phyloP scores from a whole-genome alignment of 2,888 invertebrate species.

The Drosophila picticornis region DNA sequence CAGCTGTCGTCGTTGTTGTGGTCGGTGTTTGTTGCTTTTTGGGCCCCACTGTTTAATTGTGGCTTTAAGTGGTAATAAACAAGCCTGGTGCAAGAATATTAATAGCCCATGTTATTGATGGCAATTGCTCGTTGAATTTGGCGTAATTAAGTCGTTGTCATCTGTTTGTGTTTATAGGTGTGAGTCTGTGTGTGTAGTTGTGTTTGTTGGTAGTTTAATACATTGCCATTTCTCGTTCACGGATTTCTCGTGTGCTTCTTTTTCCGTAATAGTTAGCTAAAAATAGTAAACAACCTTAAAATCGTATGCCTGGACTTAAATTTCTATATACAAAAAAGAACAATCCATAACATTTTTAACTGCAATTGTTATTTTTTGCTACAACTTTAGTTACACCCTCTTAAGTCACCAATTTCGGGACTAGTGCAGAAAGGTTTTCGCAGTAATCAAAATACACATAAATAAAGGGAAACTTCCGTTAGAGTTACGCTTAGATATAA shows the following conservation, averaged over 20 bases:
- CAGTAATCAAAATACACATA: conserved; percentile 30
- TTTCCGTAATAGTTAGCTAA: conserved; percentile 17
- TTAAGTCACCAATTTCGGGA: background rate
- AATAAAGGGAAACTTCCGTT: conserved; percentile 39
- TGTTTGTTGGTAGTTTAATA: conserved; percentile 58
- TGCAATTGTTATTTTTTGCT: background rate
- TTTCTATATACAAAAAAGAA: conserved; percentile 1
- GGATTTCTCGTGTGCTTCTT: conserved; percentile 17
- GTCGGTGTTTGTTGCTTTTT: conserved; percentile 48
- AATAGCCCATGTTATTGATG: conserved; percentile 82
- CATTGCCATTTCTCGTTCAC: conserved; percentile 41
- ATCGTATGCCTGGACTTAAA: conserved; percentile 1
- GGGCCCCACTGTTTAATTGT: conserved; percentile 76
- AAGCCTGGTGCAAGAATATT: conserved; percentile 77
- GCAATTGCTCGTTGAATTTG: conserved; percentile 82
- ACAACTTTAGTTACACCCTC: background rate
- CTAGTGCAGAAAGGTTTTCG: background rate
- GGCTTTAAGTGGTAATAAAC: conserved; percentile 77
- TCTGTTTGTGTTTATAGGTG: conserved; percentile 16
- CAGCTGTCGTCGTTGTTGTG: conserved; percentile 39
- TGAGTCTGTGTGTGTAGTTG: conserved; percentile 10
- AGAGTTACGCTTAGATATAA: conserved; percentile 30
- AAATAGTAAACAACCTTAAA: conserved; percentile 5
- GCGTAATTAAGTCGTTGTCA: conserved; percentile 82
- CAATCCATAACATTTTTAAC: conserved; percentile 1